Base-by-base conservation (phyloP, 2,797 vertebrate genomes). In the Premnoplex brunnescens region DNA sequence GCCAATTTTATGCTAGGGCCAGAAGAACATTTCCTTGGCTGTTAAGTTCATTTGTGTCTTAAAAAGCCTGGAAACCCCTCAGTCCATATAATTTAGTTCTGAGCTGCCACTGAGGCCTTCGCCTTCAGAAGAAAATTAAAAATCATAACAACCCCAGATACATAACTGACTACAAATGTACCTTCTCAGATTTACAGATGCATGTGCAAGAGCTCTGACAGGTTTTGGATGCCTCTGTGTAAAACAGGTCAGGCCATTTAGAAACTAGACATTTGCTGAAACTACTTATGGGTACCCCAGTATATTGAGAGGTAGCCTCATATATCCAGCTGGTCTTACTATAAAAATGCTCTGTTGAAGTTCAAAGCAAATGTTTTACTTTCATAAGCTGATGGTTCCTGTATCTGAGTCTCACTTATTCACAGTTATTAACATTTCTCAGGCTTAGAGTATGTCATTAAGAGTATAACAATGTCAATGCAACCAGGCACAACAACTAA, bases 111-210 rank as follows among this genome's bases (percentile, higher is more conserved):
- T 46, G 72, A 80, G 27, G 39, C 44, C 49, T 75, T 78, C 43
- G 78, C 54, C n/a, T 88, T 73, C 48, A 84, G 62, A 88, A 93
- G 48, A 44, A 90, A 81, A 90, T 88, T 36, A n/a, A 81, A 94
- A 93, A 48, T 49, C 19, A 0, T 37, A 91, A 66, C 32, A 88
- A 55, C 17, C 21, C 59, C 32, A 81, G 78, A 72, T 1, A 89
- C 34, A 43, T 28, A 88, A 72, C 4, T 73, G 51, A 39, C 75
- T 83, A 60, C 46, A 66, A 91, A 72, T 48, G 8, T 43, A 63
- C 13, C 22, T 80, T 92, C 73, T 76, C n/a, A 66, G 51, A 75
- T 75, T 84, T 69, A 64, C 16, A 15, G 44, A 37, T 26, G 26
- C 22, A 46, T 7, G 20, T 37, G 58, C 58, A 68, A 76, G 58